Evolutionary conservation across 35 echinoderm and acorn worm species (phyloP), one percentile per base, ranked within the genome.

Genomic region (Hemicentrotus pulcherrimus): DNA sequence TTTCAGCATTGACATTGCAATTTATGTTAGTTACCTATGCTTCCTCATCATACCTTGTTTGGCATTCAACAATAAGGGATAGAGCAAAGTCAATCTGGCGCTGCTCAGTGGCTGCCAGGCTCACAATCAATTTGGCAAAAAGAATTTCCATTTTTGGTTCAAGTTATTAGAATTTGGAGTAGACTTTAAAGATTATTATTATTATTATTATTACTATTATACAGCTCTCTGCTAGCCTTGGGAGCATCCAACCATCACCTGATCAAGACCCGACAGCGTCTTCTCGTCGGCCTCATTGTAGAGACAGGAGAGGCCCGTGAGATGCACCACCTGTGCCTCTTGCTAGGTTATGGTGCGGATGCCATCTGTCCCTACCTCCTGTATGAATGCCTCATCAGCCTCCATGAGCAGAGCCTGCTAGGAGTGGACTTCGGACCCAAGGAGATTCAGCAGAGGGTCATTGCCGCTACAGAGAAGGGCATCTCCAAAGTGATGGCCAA

Each of bases 401-500:
- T 99, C 47, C 95, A 95, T 22, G 95, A 99, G 47, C 97, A 99
- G 92, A 96, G 95, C 46, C 98, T 99, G 2, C 95, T 99, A 1
- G 95, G 96, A 2, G 95, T 96, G 8, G 95, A 97, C 31, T 47
- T 97, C 32, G 91, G 95, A 0, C 96, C 96, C 94, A 95, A 99
- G 4, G 97, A 98, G 70, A 95, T 99, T 19, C 71, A 90, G 28
- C 32, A 92, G 30, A 88, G 97, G 55, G 95, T 98, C 55, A 94
- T 95, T 32, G 85, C 91, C 32, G 97, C 98, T 4, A 91, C 98
- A 19, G 94, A 91, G 31, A 97, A 97, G 88, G 98, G 98, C 9
- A 97, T 99, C 60, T 50, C 96, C n/a, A 99, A 99, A 86, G 97
- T 99, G 8, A 99, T 99, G 98, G 97, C 98, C 71, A 99, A 99